A percentile compares a stretch with the other conserved stretches of the same genome.
Evolutionary conservation across 2,888 invertebrate species (phyloP).

Genomic region (Chrysotoxum bicinctum): DNA sequence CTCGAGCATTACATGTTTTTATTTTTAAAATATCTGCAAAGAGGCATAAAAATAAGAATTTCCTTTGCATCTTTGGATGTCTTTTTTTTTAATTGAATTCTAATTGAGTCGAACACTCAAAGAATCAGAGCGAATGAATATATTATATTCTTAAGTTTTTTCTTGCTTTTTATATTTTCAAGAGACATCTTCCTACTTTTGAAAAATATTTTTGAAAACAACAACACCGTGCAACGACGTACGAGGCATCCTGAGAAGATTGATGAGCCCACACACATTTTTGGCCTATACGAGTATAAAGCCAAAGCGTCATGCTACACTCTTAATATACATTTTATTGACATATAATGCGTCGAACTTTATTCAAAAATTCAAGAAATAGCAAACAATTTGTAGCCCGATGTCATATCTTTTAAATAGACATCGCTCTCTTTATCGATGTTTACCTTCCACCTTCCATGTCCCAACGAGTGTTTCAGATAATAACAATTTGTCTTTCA

Average conservation of each 20-base stretch:
- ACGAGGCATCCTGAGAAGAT: slow-evolving; percentile 4
- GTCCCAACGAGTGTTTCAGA: slow-evolving; percentile 11
- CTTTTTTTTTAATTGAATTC: slow-evolving; percentile 41
- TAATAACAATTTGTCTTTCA: slow-evolving; percentile 29
- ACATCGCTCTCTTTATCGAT: slow-evolving; percentile 22
- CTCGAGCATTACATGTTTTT: slow-evolving; percentile 4
- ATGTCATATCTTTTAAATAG: slow-evolving; percentile 45
- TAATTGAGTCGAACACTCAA: slow-evolving; percentile 49
- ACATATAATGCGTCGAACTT: slow-evolving; percentile 56
- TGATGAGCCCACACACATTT: slow-evolving; percentile 31
- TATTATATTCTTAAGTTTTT: slow-evolving; percentile 20
- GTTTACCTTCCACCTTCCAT: slow-evolving; percentile 2
- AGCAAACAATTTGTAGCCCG: slow-evolving; percentile 1
- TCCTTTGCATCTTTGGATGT: slow-evolving; percentile 28
- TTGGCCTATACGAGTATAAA: slow-evolving; percentile 9
- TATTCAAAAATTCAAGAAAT: slow-evolving; percentile 2
- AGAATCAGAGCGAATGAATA: slow-evolving; percentile 15
- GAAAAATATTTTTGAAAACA: slow-evolving; percentile 1
- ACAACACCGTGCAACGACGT: neutral
- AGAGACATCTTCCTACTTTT: slow-evolving; percentile 10
- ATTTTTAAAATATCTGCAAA: neutral
- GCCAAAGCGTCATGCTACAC: slow-evolving; percentile 51
- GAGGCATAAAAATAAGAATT: neutral
- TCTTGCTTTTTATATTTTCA: no score
- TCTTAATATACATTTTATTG: slow-evolving; percentile 29